Evolutionary conservation across 2,888 invertebrate species (phyloP), one percentile per base, ranked within the genome.

Genomic region (Callinectes sapidus): DNA sequence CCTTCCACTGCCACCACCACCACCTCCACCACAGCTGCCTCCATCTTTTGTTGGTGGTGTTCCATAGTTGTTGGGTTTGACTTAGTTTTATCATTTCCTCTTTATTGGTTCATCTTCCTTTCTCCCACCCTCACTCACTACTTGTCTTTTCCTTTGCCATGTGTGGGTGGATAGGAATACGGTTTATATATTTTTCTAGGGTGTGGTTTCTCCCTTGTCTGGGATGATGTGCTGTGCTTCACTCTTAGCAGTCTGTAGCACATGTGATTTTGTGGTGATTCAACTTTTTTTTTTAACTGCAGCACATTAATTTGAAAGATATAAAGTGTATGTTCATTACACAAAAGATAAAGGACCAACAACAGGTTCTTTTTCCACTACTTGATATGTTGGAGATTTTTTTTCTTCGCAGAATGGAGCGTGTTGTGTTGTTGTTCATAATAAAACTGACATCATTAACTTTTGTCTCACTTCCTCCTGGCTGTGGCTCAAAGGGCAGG

Each of bases 181-280:
- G 14, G 81, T 81, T 77, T 77, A 28, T 81, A 81, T 81, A 81
- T 81, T 35, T 35, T 81, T 81, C 35, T 81, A 81, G 35, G 81
- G 81, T 81, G 10, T 81, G 18, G 14, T 81, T 81, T 35, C 35
- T 35, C 35, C 16, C 32, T 81, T 23, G 35, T 35, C 32, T 81
- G 32, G 35, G 35, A 81, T 81, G 81, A 16, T 32, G 81, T 81
- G 71, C n/a, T 81, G 32, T 32, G 14, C 23, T 71, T 28, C 28
- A 28, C 71, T 35, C 13, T 13, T 0, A 1, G 23, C 10, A 81
- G 32, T 81, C 13, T 81, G 35, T 2, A 16, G 81, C 35, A 35
- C 35, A 81, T 6, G 35, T 35, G 81, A 32, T 35, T 35, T 35
- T 16, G 81, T 32, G 32, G 35, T 35, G 81, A 18, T 28, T 28